phyloP scores from a whole-genome alignment of 1,140 invertebrate genomes.

The Propsilocerus akamusi region DNA sequence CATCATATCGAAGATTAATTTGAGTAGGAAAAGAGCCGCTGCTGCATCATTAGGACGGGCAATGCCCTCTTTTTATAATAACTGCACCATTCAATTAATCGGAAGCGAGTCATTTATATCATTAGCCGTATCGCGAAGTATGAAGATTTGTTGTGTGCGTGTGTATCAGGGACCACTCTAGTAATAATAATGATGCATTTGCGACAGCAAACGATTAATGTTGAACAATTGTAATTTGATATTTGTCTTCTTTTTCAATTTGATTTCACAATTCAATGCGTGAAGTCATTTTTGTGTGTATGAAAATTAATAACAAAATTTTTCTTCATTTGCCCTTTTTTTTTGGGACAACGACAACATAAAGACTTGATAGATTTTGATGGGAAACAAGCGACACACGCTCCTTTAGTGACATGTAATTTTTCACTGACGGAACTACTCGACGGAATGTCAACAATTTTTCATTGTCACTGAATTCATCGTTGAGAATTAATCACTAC shows the following conservation, averaged over 20 bases:
- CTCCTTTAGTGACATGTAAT: not conserved
- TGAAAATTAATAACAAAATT: too few species aligned
- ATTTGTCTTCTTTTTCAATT: too few species aligned
- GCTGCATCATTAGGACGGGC: not conserved
- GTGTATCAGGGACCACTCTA: not conserved
- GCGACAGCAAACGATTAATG: not conserved
- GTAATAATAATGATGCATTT: not conserved
- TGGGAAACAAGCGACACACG: not conserved
- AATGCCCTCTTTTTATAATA: not conserved
- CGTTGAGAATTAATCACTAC: not conserved
- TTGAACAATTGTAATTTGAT: not conserved
- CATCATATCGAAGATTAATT: not conserved
- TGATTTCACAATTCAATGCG: too few species aligned
- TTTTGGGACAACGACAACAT: too few species aligned
- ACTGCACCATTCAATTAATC: not conserved
- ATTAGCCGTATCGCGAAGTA: not conserved
- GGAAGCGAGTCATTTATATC: slow-evolving; percentile 3
- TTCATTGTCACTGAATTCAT: not conserved
- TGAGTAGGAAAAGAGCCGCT: slow-evolving; percentile 1
- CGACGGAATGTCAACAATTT: not conserved
- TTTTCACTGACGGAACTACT: not conserved
- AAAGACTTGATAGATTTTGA: not conserved
- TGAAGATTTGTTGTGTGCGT: not conserved
- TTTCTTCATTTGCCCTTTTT: too few species aligned
- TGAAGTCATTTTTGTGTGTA: too few species aligned